Evolutionary conservation across 92 coral and sea anemone genomes (phyloP).

Genomic region (Blastomussa wellsi): DNA sequence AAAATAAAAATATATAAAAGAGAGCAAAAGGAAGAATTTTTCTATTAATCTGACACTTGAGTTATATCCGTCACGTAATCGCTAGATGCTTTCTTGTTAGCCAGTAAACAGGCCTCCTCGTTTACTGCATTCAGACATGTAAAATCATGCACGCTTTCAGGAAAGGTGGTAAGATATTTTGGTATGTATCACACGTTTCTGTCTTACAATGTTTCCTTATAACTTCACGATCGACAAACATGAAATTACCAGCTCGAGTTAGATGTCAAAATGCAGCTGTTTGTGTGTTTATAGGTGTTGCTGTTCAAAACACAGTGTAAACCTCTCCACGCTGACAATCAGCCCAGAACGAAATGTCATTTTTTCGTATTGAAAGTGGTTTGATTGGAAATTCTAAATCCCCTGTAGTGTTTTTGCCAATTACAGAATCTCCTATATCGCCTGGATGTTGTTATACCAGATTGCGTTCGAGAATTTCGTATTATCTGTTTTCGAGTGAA

Average conservation of each 20-base stretch:
- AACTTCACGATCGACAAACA: neutral
- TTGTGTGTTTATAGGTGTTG: constrained; percentile 13
- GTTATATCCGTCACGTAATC: constrained; percentile 37
- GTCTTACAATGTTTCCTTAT: neutral
- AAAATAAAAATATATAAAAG: no score
- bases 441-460: neutral
- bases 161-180: neutral
- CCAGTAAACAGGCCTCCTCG: neutral
- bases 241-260: constrained; percentile 4
- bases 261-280: constrained; percentile 22
- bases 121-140: neutral
- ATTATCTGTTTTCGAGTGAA: constrained; percentile 17
- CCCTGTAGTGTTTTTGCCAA: neutral
- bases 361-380: neutral
- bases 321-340: neutral
- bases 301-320: neutral
- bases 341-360: neutral
- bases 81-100: neutral
- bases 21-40: constrained; percentile 10
- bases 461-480: constrained; percentile 11
- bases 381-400: neutral
- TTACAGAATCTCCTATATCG: neutral
- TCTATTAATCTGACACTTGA: constrained; percentile 4
- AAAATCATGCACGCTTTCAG: neutral
- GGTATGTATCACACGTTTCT: constrained; percentile 10